Evolutionary conservation across 2,888 invertebrate genomes (phyloP).

Genomic region (Eulithis testata): DNA sequence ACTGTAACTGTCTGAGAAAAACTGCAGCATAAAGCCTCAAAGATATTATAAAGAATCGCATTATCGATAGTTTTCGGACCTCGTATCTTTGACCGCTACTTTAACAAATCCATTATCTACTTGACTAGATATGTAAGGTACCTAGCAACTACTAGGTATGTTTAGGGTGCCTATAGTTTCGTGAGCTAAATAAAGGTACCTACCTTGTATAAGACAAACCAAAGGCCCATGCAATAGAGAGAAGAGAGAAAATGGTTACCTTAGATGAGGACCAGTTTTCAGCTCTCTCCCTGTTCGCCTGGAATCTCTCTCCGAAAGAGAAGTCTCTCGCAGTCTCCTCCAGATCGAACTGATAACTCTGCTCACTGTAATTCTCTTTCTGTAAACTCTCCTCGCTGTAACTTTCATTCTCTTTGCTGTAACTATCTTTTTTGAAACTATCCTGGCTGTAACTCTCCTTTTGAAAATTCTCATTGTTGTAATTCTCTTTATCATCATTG

Average conservation of each 20-base stretch:
- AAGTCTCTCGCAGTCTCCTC: constrained; percentile 77
- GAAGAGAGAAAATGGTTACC: constrained; percentile 48
- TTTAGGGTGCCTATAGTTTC: too few species aligned
- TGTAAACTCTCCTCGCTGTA: constrained; percentile 42
- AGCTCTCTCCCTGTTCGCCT: constrained; percentile 46
- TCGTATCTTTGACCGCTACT: too few species aligned
- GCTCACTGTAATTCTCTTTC: constrained; percentile 41
- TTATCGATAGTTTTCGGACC: too few species aligned
- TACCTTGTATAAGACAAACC: constrained; percentile 3
- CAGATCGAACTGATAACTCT: constrained; percentile 57
- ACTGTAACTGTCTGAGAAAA: too few species aligned
- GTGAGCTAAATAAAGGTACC: neutral
- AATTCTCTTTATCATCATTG: constrained; percentile 3
- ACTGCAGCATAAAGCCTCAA: too few species aligned
- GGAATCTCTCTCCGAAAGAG: constrained; percentile 59
- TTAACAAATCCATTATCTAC: too few species aligned
- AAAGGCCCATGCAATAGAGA: constrained; percentile 20
- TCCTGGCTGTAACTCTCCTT: constrained; percentile 7
- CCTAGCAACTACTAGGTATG: too few species aligned
- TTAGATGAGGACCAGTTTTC: constrained; percentile 66
- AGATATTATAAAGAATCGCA: too few species aligned
- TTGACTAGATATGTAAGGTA: too few species aligned
- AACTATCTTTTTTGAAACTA: constrained; percentile 13
- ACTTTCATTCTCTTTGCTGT: constrained; percentile 3
- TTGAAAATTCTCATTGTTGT: neutral